Evolutionary conservation across 2,888 invertebrate species (phyloP).

Genomic region (Zaprionus lineosus): DNA sequence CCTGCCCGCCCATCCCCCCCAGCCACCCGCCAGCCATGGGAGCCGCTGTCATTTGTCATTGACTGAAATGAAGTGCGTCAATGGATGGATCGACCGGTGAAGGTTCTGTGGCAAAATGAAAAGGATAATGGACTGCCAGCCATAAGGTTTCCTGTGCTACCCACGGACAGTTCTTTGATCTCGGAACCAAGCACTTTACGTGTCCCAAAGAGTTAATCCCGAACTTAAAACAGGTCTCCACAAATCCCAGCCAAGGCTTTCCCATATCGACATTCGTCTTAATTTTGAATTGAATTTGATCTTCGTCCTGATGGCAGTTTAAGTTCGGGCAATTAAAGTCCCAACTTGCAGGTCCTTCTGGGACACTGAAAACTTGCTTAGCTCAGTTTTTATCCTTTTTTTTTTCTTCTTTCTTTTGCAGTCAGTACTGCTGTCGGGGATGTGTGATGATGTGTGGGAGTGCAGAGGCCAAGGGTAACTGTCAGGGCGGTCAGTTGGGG

Average conservation of each 20-base stretch:
- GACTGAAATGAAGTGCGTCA: slow-evolving; percentile 51
- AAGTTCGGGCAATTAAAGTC: too few relatives aligned
- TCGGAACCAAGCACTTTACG: background rate
- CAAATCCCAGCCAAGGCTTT: too few relatives aligned
- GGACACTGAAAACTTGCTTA: slow-evolving; percentile 31
- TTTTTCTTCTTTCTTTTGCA: background rate
- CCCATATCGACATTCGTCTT: too few relatives aligned
- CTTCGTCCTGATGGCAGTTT: too few relatives aligned
- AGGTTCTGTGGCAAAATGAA: slow-evolving; percentile 5
- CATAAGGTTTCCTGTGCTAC: slow-evolving; percentile 5
- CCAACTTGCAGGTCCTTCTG: slow-evolving; percentile 26
- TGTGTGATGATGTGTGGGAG: too few relatives aligned
- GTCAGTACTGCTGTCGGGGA: background rate
- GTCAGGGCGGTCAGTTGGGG: too few relatives aligned
- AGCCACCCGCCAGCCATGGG: background rate
- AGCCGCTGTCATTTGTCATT: slow-evolving; percentile 52
- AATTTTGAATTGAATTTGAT: too few relatives aligned
- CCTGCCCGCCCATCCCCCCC: background rate
- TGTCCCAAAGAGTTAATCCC: background rate
- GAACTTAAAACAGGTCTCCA: background rate
- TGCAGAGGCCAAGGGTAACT: too few relatives aligned
- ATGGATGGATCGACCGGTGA: slow-evolving; percentile 23
- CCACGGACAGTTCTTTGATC: slow-evolving; percentile 38
- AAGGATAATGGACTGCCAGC: slow-evolving; percentile 15
- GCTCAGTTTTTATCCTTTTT: slow-evolving; percentile 20